phyloP scores from a whole-genome alignment of 2,113 vertebrate species.

The Macroglossus sobrinus region DNA sequence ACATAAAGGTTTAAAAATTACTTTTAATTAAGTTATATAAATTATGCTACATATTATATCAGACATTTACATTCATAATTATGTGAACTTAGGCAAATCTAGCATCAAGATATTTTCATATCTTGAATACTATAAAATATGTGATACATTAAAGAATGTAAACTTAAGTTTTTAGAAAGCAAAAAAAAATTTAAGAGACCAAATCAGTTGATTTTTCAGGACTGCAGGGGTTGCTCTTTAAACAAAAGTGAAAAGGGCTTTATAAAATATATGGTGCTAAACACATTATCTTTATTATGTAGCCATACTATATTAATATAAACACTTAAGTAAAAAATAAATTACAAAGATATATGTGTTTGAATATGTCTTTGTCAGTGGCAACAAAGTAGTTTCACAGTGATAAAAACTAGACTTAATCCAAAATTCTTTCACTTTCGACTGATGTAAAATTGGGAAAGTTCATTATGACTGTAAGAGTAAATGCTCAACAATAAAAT shows the following conservation, averaged over 20 bases:
- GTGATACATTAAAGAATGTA: not conserved
- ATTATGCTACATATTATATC: not conserved
- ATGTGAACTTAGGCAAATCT: not conserved
- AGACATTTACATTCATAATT: constrained; percentile 37
- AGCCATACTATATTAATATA: not conserved
- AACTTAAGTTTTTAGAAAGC: not conserved
- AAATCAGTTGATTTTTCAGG: not conserved
- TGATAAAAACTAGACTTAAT: not conserved
- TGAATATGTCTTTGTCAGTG: not conserved
- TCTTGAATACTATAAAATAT: not conserved
- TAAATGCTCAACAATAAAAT: not conserved
- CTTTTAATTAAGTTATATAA: constrained; percentile 33
- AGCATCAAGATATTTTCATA: not conserved
- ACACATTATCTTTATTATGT: not conserved
- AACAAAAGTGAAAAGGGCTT: not conserved
- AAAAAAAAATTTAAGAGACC: not conserved
- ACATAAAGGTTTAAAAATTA: constrained; percentile 15
- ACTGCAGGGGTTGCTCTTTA: not conserved
- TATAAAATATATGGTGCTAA: not conserved
- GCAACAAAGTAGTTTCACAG: not conserved
- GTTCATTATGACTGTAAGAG: not conserved
- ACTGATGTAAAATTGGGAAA: not conserved
- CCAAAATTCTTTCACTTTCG: not conserved
- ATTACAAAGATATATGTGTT: not conserved
- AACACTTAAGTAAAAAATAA: not conserved